phyloP scores from a whole-genome alignment of 2,113 vertebrate genomes.

The Uropsilus gracilis region DNA sequence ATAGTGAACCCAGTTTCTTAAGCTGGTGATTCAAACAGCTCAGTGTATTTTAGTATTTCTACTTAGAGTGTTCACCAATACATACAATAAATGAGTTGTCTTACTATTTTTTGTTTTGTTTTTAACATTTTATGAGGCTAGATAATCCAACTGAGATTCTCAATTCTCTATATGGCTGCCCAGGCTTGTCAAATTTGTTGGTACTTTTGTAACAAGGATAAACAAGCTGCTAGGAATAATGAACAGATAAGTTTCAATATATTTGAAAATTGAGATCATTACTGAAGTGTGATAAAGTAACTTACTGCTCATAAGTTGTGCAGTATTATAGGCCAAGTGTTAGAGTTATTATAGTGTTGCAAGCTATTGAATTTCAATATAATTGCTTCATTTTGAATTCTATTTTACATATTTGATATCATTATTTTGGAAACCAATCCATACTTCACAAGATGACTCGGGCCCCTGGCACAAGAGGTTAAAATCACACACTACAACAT shows the following conservation, averaged over 20 bases:
- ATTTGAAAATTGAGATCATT: not conserved
- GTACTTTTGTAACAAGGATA: not conserved
- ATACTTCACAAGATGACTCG: not conserved
- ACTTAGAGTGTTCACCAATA: not conserved
- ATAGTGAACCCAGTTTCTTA: not conserved
- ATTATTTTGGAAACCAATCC: not conserved
- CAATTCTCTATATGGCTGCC: not conserved
- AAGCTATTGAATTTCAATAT: not conserved
- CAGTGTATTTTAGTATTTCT: not conserved
- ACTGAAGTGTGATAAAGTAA: not conserved
- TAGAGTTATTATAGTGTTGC: too few species aligned
- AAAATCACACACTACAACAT: not conserved
- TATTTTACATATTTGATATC: not conserved
- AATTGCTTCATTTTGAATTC: constrained; percentile 8
- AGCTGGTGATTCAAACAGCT: not conserved
- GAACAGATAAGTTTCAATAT: not conserved
- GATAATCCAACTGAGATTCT: not conserved
- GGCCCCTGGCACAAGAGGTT: not conserved
- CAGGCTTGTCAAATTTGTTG: too few species aligned
- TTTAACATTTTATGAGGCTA: not conserved
- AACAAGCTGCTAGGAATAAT: not conserved
- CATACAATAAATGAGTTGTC: not conserved
- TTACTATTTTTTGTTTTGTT: not conserved
- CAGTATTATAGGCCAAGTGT: not conserved
- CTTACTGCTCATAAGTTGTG: not conserved